These are phyloP conservation scores for Sciurus vulgaris DNA, from an alignment of 2,797 vertebrate genomes.

Conservation along the genomic window DNA sequence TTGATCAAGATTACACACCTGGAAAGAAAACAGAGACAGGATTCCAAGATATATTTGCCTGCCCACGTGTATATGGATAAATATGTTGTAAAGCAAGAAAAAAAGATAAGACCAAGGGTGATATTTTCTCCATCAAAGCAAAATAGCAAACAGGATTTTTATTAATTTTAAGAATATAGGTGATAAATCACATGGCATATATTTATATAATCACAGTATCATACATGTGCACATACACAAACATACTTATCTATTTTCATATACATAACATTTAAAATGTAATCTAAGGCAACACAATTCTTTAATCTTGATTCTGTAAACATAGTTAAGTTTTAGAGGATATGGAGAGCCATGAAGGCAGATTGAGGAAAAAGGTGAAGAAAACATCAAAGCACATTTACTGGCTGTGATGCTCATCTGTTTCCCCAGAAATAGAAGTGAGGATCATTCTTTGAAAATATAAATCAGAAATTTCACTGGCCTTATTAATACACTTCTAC, in stretches of 20 bases:
- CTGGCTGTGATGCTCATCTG: background rate
- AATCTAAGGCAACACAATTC: background rate
- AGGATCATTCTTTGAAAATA: background rate
- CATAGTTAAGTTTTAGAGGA: background rate
- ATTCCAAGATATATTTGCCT: background rate
- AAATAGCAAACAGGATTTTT: background rate
- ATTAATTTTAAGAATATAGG: background rate
- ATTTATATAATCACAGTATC: background rate
- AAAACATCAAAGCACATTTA: background rate
- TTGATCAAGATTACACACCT: background rate
- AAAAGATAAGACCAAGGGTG: background rate
- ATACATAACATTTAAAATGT: background rate
- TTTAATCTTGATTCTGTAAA: background rate
- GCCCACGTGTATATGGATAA: background rate
- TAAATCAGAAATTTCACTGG: background rate
- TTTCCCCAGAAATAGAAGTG: background rate
- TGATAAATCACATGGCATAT: background rate
- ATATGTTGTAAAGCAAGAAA: conserved; percentile 20
- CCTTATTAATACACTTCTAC: background rate
- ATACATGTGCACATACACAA: background rate
- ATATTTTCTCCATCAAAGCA: background rate
- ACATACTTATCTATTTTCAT: background rate
- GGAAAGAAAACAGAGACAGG: background rate
- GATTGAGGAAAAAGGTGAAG: background rate
- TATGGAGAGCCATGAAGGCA: background rate